Base-by-base conservation (phyloP, 2,797 vertebrate species). In the Sylvilagus floridanus region DNA sequence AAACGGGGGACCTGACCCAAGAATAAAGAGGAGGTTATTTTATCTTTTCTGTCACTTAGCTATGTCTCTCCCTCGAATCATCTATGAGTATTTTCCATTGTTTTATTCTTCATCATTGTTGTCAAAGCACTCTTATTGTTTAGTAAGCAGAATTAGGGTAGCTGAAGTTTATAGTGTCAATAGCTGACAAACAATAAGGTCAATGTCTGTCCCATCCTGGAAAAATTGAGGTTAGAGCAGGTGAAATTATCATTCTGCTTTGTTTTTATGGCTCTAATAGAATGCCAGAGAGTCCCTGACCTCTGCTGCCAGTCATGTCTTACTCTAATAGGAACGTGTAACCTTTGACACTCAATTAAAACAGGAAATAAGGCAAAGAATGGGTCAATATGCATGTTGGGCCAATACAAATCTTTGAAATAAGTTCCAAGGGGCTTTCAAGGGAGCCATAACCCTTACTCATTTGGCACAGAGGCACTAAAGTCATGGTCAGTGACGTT, bases 191-290 rank as follows among this genome's bases (percentile, higher is more conserved):
- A 98, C 97, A 97, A 62, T 97, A 97, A 98, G 98, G 98, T 98
- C 98, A 98, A 91, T 97, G 96, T 96, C 98, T 98, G 96, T 97
- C 97, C 97, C 95, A 96, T 98, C 97, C 95, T 85, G 63, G 96
- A 98, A 98, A 98, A 98, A 98, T 98, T 98, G 98, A 96, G 98
- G 98, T 98, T 97, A 98, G 84, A 98, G 93, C 93, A 98, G 98
- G 98, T 98, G 98, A 98, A 98, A 98, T 98, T 98, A 98, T 98
- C 97, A 97, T 98, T 98, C 97, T 95, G 68, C 98, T 98, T 98
- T 98, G 97, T 57, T 97, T 98, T 98, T 98, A 97, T 97, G 95
- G 94, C 93, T 98, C 94, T 98, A 97, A 98, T 98, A 97, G 98
- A 98, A 98, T 97, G 95, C 96, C 95, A 96, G 93, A 95, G 92